A percentile compares a stretch with the other conserved stretches of the same genome.
Conservation (phyloP, 2,888 invertebrate genomes). For the Pimpla rufipes region DNA sequence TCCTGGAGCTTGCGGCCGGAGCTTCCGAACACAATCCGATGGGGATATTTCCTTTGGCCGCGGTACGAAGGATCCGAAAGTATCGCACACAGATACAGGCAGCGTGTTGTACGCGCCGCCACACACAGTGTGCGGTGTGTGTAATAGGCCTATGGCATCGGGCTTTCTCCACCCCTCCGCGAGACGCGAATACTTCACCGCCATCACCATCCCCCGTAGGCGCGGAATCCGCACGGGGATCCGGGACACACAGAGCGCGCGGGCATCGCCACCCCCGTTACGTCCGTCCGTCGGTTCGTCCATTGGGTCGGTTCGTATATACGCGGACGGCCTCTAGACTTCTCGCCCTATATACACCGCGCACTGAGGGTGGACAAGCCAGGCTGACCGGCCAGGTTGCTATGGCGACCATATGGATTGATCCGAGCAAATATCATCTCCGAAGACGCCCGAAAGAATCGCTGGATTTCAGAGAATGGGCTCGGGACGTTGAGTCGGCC, state of each 20-base stretch:
- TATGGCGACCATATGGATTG: conserved; percentile 85
- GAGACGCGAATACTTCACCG: conserved; percentile 67
- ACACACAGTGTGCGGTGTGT: conserved; percentile 10
- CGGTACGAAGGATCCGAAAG: conserved; percentile 4
- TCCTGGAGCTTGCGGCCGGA: conserved; percentile 41
- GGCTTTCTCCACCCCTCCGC: conserved; percentile 61
- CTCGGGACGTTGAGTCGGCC: conserved; percentile 72
- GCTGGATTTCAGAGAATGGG: conserved; percentile 81
- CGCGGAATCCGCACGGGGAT: conserved; percentile 4
- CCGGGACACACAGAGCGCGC: conserved; percentile 24
- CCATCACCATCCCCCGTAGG: conserved; percentile 40
- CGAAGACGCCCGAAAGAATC: conserved; percentile 84
- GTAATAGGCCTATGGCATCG: conserved; percentile 37
- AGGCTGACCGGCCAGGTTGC: conserved; percentile 81
- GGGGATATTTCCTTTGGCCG: conserved; percentile 36
- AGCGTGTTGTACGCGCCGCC: background rate
- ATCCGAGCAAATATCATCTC: conserved; percentile 85
- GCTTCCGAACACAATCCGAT: conserved; percentile 48
- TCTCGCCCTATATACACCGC: conserved; percentile 55
- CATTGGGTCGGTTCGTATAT: conserved; percentile 74
- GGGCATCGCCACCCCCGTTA: conserved; percentile 37
- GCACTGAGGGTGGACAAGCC: conserved; percentile 81
- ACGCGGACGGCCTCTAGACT: conserved; percentile 77
- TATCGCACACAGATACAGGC: conserved; percentile 27
- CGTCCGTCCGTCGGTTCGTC: conserved; percentile 63